Percentiles rank a stretch among this genome's conserved stretches.
Conservation (phyloP, 2,888 invertebrate genomes). For the Tetranychus truncatus region DNA sequence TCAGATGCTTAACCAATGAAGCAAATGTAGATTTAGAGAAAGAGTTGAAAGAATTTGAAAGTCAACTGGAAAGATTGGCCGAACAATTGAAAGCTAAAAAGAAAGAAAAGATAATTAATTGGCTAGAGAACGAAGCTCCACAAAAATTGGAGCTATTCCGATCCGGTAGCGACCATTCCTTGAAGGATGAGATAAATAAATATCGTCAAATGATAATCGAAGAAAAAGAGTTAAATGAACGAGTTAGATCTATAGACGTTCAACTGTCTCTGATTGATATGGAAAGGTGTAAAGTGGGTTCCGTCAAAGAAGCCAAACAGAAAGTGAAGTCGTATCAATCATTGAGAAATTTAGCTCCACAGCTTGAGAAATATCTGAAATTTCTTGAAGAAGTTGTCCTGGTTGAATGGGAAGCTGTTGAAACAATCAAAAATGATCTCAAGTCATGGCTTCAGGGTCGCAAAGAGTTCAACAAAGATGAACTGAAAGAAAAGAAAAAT, state of each 20-base stretch:
- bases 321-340: not conserved
- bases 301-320: not conserved
- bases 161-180: slow-evolving; percentile 4
- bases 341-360: not conserved
- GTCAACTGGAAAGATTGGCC: not conserved
- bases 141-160: not conserved
- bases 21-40: not conserved
- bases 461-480: not conserved
- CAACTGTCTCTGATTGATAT: not conserved
- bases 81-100: slow-evolving; percentile 2
- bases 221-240: not conserved
- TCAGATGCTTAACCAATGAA: not conserved
- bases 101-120: slow-evolving; percentile 3
- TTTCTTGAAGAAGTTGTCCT: not conserved
- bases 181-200: slow-evolving; percentile 3
- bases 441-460: not conserved
- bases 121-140: slow-evolving; percentile 6
- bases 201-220: not conserved
- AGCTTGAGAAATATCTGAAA: not conserved
- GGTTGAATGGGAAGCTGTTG: slow-evolving; percentile 6
- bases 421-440: not conserved
- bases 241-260: not conserved
- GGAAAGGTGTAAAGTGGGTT: slow-evolving; percentile 5
- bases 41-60: slow-evolving; percentile 6
- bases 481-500: not conserved